Conservation (phyloP, 2,797 vertebrate species). For the Manis pentadactyla region DNA sequence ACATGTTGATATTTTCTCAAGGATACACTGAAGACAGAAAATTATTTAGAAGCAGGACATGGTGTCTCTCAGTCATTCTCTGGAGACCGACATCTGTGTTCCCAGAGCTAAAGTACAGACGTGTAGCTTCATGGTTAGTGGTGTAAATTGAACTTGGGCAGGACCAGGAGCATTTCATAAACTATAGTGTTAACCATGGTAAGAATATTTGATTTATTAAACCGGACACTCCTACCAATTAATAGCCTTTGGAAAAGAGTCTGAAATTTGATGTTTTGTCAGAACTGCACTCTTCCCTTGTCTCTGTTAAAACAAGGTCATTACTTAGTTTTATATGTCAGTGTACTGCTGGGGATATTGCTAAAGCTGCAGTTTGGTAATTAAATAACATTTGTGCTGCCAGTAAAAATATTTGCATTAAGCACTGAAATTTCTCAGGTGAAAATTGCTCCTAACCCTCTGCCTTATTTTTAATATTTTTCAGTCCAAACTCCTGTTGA, state of each 20-base stretch:
- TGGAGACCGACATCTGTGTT: neutral
- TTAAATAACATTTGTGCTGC: conserved; percentile 17
- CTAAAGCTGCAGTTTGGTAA: conserved; percentile 48
- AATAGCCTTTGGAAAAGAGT: conserved; percentile 34
- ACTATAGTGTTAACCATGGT: neutral
- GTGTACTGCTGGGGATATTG: neutral
- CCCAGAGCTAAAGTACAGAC: neutral
- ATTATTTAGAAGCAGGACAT: neutral
- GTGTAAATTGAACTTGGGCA: neutral
- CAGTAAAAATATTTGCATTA: conserved; percentile 1
- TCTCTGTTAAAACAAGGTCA: neutral
- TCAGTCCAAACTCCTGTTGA: neutral
- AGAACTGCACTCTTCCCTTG: conserved; percentile 30
- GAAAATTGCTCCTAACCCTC: neutral
- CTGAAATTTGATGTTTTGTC: conserved; percentile 54
- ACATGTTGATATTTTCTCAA: neutral
- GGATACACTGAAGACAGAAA: neutral
- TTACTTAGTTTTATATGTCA: conserved; percentile 23
- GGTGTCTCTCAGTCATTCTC: neutral
- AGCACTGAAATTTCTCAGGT: conserved; percentile 26
- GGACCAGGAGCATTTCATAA: conserved; percentile 23
- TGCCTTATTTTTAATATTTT: conserved; percentile 3
- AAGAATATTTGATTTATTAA: conserved; percentile 34
- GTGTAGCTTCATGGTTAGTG: neutral
- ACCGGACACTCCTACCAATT: conserved; percentile 16